Evolutionary conservation across 2,797 vertebrate species (phyloP).

Genomic region (Cossypha polioptera): DNA sequence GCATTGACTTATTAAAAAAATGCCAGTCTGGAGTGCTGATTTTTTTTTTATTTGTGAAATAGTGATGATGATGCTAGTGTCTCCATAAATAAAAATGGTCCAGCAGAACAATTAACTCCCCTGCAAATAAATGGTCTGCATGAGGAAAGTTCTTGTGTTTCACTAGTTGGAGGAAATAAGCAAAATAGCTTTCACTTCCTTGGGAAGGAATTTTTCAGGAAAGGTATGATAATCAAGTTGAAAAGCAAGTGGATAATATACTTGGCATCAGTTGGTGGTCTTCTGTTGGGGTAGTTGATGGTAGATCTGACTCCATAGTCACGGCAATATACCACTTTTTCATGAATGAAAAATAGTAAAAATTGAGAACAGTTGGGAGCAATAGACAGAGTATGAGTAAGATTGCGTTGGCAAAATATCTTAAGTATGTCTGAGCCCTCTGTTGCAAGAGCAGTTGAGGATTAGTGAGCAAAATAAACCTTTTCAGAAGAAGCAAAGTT

Average conservation of each 20-base stretch:
- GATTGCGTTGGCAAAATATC: neutral
- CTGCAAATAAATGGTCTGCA: neutral
- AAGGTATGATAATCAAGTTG: neutral
- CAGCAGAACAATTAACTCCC: neutral
- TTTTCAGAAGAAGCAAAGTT: neutral
- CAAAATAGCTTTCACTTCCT: neutral
- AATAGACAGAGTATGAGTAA: neutral
- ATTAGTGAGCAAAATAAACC: neutral
- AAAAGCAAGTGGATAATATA: neutral
- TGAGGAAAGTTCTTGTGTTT: neutral
- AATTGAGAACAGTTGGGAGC: neutral
- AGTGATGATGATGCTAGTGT: neutral
- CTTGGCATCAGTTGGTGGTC: neutral
- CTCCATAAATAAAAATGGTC: neutral
- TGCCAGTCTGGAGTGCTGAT: neutral
- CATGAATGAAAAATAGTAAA: neutral
- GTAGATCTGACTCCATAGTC: neutral
- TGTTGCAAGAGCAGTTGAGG: neutral
- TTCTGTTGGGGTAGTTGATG: neutral
- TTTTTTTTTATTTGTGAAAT: neutral
- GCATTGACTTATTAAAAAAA: neutral
- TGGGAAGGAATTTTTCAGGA: neutral
- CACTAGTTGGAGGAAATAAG: neutral
- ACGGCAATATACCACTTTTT: neutral
- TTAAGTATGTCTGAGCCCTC: neutral